These are phyloP conservation scores for Pseudorectes ferrugineus DNA, from an alignment of 2,113 vertebrate species.

Conservation along the genomic window DNA sequence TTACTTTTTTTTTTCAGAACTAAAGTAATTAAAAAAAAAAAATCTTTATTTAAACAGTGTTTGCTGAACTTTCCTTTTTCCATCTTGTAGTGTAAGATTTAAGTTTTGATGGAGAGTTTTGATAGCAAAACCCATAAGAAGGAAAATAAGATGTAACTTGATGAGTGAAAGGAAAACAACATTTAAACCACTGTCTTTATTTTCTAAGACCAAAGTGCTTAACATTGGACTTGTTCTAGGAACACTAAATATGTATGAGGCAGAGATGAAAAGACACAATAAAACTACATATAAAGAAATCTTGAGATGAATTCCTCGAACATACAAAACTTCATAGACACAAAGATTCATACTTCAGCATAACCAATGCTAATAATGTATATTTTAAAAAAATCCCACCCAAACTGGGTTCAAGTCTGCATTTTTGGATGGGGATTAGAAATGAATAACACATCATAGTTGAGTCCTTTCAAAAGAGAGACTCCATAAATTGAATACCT, in stretches of 20 bases:
- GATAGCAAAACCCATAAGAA: neutral
- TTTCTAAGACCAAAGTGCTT: neutral
- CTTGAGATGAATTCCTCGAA: neutral
- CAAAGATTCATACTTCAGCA: neutral
- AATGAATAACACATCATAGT: neutral
- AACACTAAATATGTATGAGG: neutral
- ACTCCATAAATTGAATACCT: neutral
- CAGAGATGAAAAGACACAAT: neutral
- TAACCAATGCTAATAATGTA: neutral
- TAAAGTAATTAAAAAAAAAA: neutral
- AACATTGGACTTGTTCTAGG: neutral
- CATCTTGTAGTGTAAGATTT: neutral
- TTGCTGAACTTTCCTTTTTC: neutral
- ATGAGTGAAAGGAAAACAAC: neutral
- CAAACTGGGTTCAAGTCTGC: neutral
- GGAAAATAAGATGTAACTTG: neutral
- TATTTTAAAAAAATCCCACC: fast-evolving
- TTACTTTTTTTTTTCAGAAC: neutral
- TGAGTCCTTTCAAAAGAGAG: neutral
- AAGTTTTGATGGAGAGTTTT: neutral
- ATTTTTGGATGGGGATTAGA: neutral
- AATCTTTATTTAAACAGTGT: neutral
- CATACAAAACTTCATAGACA: neutral
- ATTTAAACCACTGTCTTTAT: neutral
- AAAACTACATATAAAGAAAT: neutral